Evolutionary conservation across 1,140 invertebrate species (phyloP).

Genomic region (Idris sp.): DNA sequence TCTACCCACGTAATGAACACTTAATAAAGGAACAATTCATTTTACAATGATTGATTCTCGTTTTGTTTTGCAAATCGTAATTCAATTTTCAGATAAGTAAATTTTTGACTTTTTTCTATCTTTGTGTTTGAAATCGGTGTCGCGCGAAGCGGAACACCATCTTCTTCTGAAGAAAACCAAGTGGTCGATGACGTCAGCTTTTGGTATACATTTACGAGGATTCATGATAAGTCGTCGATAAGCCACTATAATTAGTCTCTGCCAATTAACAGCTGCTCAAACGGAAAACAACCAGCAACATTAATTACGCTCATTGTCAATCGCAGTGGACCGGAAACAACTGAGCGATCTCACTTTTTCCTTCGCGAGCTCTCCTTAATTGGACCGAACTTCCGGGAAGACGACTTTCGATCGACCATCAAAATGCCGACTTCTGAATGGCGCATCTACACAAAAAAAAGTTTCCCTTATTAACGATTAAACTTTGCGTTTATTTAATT

Average conservation of each 20-base stretch:
- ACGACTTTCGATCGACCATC: constrained; percentile 53
- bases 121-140: constrained; percentile 35
- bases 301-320: constrained; percentile 68
- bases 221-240: constrained; percentile 73
- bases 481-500: constrained; percentile 44
- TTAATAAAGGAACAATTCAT: constrained; percentile 12
- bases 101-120: constrained; percentile 14
- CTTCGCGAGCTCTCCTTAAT: constrained; percentile 49
- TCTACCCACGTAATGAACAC: constrained; percentile 1
- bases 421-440: constrained; percentile 52
- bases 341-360: constrained; percentile 52
- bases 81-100: constrained; percentile 44
- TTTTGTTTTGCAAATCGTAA: constrained; percentile 38
- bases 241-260: constrained; percentile 77
- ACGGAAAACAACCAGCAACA: constrained; percentile 76
- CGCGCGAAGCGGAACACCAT: constrained; percentile 57
- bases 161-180: constrained; percentile 50
- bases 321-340: constrained; percentile 53
- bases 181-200: constrained; percentile 52
- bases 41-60: constrained; percentile 26
- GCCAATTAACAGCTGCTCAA: constrained; percentile 78
- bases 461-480: constrained; percentile 44
- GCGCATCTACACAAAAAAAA: constrained; percentile 13
- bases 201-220: constrained; percentile 61
- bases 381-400: constrained; percentile 59